Evolutionary conservation across 2,797 vertebrate genomes (phyloP).

Genomic region (Holocentrus rufus): DNA sequence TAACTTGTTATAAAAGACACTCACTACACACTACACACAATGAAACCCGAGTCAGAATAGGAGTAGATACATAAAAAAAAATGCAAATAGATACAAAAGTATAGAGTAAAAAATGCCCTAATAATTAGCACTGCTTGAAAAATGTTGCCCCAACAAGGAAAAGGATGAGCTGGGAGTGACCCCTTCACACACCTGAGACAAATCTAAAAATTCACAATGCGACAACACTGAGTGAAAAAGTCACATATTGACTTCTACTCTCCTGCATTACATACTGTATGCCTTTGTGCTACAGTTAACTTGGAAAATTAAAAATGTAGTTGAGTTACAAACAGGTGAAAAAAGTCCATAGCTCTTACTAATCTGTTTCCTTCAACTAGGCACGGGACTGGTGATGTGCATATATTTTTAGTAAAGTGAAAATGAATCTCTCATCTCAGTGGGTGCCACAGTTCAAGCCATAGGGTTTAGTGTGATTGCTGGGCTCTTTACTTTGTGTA

Average conservation of each 20-base stretch:
- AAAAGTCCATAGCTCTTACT: slow-evolving; percentile 17
- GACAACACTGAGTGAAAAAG: not conserved
- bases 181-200: not conserved
- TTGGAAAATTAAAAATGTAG: not conserved
- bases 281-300: not conserved
- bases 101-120: no score
- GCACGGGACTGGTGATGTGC: slow-evolving; percentile 13
- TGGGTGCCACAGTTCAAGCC: slow-evolving; percentile 40
- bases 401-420: slow-evolving; percentile 44
- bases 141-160: no score
- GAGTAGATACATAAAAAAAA: no score
- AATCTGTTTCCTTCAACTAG: slow-evolving; percentile 4
- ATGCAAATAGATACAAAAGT: no score
- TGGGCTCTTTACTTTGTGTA: slow-evolving; percentile 62
- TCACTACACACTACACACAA: no score
- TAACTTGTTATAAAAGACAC: no score
- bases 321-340: slow-evolving; percentile 3
- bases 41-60: no score
- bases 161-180: not conserved
- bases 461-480: slow-evolving; percentile 54
- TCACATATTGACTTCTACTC: not conserved
- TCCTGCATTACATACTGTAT: not conserved
- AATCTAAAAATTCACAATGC: slow-evolving; percentile 5
- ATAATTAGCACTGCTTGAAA: no score
- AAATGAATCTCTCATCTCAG: slow-evolving; percentile 64